Evolutionary conservation across 2,797 vertebrate species (phyloP), one percentile per base, ranked within the genome.

Genomic region (Cottoperca gobio): DNA sequence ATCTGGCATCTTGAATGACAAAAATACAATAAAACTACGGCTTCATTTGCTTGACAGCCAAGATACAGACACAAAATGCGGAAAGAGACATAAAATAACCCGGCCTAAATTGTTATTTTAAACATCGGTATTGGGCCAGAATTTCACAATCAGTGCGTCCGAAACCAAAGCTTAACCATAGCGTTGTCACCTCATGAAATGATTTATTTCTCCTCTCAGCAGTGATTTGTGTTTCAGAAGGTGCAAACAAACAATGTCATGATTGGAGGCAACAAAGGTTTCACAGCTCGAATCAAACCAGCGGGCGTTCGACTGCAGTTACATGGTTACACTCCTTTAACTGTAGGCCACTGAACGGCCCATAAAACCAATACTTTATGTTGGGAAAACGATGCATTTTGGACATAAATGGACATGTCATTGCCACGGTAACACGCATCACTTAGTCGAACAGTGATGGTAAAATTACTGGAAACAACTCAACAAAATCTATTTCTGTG

Each of bases 401-500:
- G 48, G n/a, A n/a, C n/a, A n/a, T 26, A 42, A 69, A 67, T 21
- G 17, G n/a, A 74, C 12, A 50, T 11, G 35, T 19, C 24, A n/a
- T 17, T 33, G 64, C 66, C n/a, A 49, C 46, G 49, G 71, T 39
- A 57, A 28, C 43, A 17, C 2, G 16, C 33, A 42, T 6, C 19
- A 57, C 43, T 33, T 75, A 52, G 23, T 12, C n/a, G 43, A 52
- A 55, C 35, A 65, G 26, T 64, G 31, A 9, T 53, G 19, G 24
- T 73, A 17, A 74, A 48, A 57, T 33, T 40, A 45, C 16, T 31
- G 12, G 70, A 60, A 16, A 11, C 33, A 31, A 58, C 17, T 61
- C 26, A 59, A 19, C 16, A 9, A 26, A 61, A 78, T 52, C 9
- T 53, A 61, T 71, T 40, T 59, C 24, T 64, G 35, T 61, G 42